Percentiles rank a stretch among this genome's conserved stretches.
Evolutionary conservation across 2,113 vertebrate genomes (phyloP).

Genomic region (Propithecus coquereli): DNA sequence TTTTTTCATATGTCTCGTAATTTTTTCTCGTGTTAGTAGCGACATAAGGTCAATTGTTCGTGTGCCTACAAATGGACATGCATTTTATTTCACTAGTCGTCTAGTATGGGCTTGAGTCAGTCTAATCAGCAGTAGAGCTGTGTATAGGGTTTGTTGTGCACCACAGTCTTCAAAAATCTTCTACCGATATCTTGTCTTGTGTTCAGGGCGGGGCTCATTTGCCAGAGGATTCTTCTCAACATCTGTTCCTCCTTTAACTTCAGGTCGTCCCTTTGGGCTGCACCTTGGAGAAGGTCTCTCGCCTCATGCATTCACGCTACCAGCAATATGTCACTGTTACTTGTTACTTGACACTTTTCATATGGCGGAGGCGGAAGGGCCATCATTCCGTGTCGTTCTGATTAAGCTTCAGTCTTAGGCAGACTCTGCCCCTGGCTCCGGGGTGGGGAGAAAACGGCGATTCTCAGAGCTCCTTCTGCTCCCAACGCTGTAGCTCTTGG

Average conservation of each 20-base stretch:
- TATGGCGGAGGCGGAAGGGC: not conserved
- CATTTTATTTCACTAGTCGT: not conserved
- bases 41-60: not conserved
- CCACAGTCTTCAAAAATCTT: not conserved
- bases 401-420: not conserved
- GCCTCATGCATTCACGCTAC: too few species aligned
- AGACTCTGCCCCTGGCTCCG: not conserved
- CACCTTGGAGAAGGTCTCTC: not conserved
- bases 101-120: not conserved
- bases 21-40: not conserved
- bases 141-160: not conserved
- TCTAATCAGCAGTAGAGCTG: not conserved
- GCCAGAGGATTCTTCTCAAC: not conserved
- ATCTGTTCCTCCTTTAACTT: not conserved
- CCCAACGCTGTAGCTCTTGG: not conserved
- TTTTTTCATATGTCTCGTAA: not conserved
- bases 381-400: not conserved
- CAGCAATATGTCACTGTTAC: not conserved
- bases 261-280: not conserved
- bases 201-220: not conserved
- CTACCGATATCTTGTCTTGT: not conserved
- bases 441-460: not conserved
- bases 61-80: not conserved
- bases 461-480: not conserved
- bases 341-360: not conserved